A percentile compares a stretch with the other conserved stretches of the same genome.
Evolutionary conservation across 2,797 vertebrate genomes (phyloP).

Genomic region (Syngnathus rostellatus): DNA sequence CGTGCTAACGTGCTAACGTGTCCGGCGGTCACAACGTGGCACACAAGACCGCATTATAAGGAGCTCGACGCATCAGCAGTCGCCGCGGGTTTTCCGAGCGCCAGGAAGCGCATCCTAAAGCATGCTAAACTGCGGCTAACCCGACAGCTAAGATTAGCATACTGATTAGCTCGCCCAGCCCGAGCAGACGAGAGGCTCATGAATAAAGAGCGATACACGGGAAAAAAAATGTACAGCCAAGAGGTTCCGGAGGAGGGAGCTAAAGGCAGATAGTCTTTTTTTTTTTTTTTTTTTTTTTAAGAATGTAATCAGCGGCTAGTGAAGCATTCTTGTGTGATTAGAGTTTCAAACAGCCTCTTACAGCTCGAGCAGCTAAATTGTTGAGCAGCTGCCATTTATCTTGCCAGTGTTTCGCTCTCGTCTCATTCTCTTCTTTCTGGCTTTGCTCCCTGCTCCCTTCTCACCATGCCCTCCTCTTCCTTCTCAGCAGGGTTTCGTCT

Average conservation of each 20-base stretch:
- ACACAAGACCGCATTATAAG: constrained; percentile 11
- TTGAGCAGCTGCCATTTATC: constrained; percentile 30
- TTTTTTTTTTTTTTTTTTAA: constrained; percentile 11
- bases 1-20: background rate
- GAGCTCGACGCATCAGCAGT: constrained; percentile 43
- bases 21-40: background rate
- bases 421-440: constrained; percentile 1
- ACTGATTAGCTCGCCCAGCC: constrained; percentile 55
- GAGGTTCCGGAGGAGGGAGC: constrained; percentile 90
- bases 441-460: background rate
- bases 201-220: constrained; percentile 40
- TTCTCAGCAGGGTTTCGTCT: background rate
- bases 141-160: constrained; percentile 56
- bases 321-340: constrained; percentile 46
- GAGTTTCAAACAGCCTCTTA: constrained; percentile 22
- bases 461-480: background rate
- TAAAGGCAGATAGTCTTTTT: constrained; percentile 56
- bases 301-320: constrained; percentile 41
- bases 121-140: constrained; percentile 32
- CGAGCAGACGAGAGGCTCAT: constrained; percentile 32
- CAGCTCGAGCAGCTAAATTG: constrained; percentile 23
- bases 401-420: constrained; percentile 2
- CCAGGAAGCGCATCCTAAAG: constrained; percentile 21
- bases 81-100: constrained; percentile 6
- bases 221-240: constrained; percentile 66